A percentile compares a stretch with the other conserved stretches of the same genome.
Evolutionary conservation across 1,140 invertebrate species (phyloP).

Genomic region (Neodiprion fabricii): DNA sequence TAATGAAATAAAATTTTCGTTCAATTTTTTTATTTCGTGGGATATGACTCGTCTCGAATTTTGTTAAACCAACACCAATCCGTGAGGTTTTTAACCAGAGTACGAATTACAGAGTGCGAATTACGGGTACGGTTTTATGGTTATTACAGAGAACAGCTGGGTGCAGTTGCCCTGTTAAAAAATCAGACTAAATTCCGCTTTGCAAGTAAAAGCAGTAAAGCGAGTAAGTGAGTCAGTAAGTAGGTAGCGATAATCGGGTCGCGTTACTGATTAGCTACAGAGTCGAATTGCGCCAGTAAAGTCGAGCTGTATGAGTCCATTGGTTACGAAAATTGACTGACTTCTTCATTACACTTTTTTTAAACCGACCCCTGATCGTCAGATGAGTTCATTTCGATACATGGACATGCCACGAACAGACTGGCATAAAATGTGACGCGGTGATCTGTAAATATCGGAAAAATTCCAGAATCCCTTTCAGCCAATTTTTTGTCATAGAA

Average conservation of each 20-base stretch:
- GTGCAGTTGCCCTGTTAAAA: conserved; percentile 8
- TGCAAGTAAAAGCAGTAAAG: conserved; percentile 28
- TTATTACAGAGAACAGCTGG: background rate
- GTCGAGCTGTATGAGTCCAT: conserved; percentile 27
- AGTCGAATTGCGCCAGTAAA: conserved; percentile 37
- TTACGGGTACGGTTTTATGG: background rate
- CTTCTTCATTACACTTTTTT: conserved; percentile 39
- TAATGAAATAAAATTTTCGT: no score
- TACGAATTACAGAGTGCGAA: no score
- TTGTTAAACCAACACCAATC: no score
- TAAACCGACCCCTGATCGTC: no score
- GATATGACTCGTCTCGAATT: no score
- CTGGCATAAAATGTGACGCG: no score
- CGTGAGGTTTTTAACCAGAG: no score
- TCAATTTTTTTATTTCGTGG: no score
- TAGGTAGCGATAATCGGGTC: background rate
- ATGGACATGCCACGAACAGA: conserved; percentile 19
- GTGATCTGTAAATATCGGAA: no score
- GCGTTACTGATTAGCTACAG: background rate
- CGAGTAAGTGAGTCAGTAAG: conserved; percentile 16
- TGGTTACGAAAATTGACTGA: conserved; percentile 43
- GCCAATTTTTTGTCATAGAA: no score
- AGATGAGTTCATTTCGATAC: conserved; percentile 39
- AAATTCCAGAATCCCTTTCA: no score
- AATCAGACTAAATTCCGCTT: background rate